Evolutionary conservation across 2,888 invertebrate genomes (phyloP), one percentile per base, ranked within the genome.

Genomic region (Amphiduros pacificus): DNA sequence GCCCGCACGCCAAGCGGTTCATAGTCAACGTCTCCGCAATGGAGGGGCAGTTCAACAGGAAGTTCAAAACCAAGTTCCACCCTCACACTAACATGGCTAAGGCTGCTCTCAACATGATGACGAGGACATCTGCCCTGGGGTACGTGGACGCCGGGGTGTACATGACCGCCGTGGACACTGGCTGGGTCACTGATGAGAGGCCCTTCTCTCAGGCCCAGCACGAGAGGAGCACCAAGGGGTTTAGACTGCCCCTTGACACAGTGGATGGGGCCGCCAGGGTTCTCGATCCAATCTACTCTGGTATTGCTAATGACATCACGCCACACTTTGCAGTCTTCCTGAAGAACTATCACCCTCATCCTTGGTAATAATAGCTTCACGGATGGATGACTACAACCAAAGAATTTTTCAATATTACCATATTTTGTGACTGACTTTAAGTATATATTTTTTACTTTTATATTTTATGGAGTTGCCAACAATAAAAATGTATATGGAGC

Each of bases 21-120:
- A 60, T 63, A 11, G 63, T 63, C 41, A 63, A 63, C 26, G 60
- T 60, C 1, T 63, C 63, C 1, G 59, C 63, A 22, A 63, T 63
- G 63, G 63, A 63, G 28, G 63, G 63, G 1, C 63, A 63, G 51
- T 63, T 63, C 26, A 40, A 55, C 40, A 11, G 63, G 14, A 5
- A 14, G 4, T 22, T 20, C 20, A 63, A 63, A 31, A 60, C 59
- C 1, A 36, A 31, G 50, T 63, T 49, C 41, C 63, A 63, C 31
- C 63, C 63, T 29, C 63, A 63, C 55, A 63, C 63, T 9, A 63
- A 63, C 51, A 63, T 63, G 63, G 63, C 60, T 14, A 63, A 63
- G 27, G 63, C 63, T 26, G 63, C 63, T 11, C 31, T 63, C 24
- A 63, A 63, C 24, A 63, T 63, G 63, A 59, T 63, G 63, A 63